Conservation (phyloP, 2,113 vertebrate species). For the Dicerorhinus sumatrensis region DNA sequence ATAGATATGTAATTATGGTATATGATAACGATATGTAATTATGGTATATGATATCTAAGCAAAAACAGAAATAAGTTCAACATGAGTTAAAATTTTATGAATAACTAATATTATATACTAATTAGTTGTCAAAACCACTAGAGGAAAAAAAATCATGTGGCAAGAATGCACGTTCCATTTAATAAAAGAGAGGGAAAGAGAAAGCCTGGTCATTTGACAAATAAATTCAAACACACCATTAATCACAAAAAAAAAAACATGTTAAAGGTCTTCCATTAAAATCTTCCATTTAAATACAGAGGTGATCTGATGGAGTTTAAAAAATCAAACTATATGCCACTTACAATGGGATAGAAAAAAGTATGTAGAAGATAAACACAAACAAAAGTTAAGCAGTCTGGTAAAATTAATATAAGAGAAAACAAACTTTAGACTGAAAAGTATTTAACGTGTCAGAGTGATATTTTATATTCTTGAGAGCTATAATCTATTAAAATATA, state of each 20-base stretch:
- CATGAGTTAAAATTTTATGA: background rate
- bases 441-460: background rate
- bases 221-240: background rate
- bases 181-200: background rate
- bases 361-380: background rate
- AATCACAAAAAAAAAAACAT: background rate
- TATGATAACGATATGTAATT: background rate
- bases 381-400: background rate
- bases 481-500: background rate
- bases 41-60: background rate
- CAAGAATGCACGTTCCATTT: background rate
- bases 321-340: background rate
- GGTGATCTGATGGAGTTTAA: background rate
- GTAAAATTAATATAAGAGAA: background rate
- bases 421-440: background rate
- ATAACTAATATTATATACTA: background rate
- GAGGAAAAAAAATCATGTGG: background rate
- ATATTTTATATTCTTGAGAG: background rate
- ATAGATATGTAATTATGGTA: background rate
- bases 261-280: background rate
- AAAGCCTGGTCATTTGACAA: background rate
- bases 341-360: background rate
- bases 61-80: constrained; percentile 31
- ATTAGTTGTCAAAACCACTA: background rate
- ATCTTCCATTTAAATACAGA: background rate